Base-by-base conservation (phyloP, 2,888 invertebrate species). In the Sphinx pinastri region DNA sequence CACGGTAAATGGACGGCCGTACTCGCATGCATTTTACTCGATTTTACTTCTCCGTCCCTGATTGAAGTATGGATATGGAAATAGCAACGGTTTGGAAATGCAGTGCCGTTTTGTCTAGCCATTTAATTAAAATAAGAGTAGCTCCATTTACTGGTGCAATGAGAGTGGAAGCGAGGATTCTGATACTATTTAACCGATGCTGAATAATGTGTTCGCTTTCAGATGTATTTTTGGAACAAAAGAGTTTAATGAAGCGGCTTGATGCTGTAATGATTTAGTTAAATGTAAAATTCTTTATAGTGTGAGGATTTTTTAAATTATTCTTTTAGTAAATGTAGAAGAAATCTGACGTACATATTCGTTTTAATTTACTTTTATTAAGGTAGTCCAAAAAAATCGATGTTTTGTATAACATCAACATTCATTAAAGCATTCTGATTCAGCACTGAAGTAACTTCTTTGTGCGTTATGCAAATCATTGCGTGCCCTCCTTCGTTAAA, bases 1-100 rank as follows among this genome's bases (percentile, higher is more conserved):
- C 91, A 88, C 85, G 84, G 81, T 82, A 87, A 90, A 90, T 90
- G 87, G 89, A 84, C 82, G 76, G 71, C 73, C 81, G 3, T 55
- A 55, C 55, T 55, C 55, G 82, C 76, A 83, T 85, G 86, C 84
- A 85, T 88, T 88, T 88, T 86, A 87, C 85, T 86, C 84, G 79
- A 86, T 88, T 91, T 89, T 84, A 87, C 87, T 76, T 74, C 74
- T 55, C 70, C 67, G 51, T 57, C 57, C 52, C 52, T 74, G 78
- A 84, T 84, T 80, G 83, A 84, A 81, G 85, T 84, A 81, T 82
- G 77, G 77, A 75, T 76, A 81, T 83, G 82, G 83, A 81, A 81
- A 83, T 82, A 81, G 78, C 75, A 72, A 72, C 77, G 73, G 78
- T 76, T 75, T 68, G 71, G 76, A 74, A 78, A 76, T 57, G 72